Base-by-base conservation (phyloP, 2,113 vertebrate species). In the Rhagologus leucostigma region DNA sequence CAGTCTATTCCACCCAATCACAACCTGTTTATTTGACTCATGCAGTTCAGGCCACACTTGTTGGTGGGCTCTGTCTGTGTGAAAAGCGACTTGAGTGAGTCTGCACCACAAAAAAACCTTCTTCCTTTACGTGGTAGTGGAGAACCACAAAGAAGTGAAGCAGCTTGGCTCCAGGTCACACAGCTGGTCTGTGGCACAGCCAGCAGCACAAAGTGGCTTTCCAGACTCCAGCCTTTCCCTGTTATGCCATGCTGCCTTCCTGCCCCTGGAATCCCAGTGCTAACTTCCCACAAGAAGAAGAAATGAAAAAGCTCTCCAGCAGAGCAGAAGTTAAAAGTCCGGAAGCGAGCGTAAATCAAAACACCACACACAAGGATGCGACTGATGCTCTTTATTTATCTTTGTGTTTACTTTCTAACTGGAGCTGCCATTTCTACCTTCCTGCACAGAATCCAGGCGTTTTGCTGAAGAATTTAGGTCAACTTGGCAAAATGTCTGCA, bases 401-500 rank as follows among this genome's bases (percentile, higher is more conserved):
- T 86, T 39, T 30, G 15, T 68, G 18, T 89, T 94, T 89, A 21
- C 53, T 78, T 86, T 70, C 63, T 92, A 81, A 73, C 21, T 57
- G 77, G 39, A 59, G 59, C 75, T 87, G 44, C 33, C 41, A 82
- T 81, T 95, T 90, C 83, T 69, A 93, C 64, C 26, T 55, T 89
- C 50, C 77, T 68, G 52, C 59, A 84, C 29, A 87, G 73, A 89
- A 81, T 95, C 68, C 80, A 89, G 53, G 35, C 8, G 24, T 90
- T 92, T 75, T 87, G 39, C 69, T 89, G 77, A 78, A 89, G 41
- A 84, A 84, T 87, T 89, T 82, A 82, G 69, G 84, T 95, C 73
- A 92, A 41, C 21, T 68, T 0, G 7, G 47, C 37, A 97, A 92
- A 92, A 70, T 8, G 35, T 70, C 68, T 83, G 52, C 69, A 87